These are phyloP conservation scores for Limonius californicus DNA, from an alignment of 1,140 invertebrate genomes.

Conservation along the genomic window DNA sequence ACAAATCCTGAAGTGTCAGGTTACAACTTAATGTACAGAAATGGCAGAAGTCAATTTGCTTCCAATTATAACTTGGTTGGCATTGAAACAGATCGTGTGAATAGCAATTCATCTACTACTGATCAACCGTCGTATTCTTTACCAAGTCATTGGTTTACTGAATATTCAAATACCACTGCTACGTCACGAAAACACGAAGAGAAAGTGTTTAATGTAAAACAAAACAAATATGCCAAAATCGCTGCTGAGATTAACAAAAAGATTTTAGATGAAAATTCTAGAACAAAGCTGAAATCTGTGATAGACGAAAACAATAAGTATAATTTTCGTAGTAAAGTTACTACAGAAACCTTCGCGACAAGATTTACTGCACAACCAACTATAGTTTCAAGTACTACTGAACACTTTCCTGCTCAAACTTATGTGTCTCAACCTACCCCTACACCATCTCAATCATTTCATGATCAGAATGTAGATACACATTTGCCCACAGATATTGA, in stretches of 20 bases:
- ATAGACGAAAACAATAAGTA: too few species aligned
- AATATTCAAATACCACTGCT: constrained; percentile 20
- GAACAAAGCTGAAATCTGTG: too few species aligned
- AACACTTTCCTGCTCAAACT: too few species aligned
- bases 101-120: constrained; percentile 18
- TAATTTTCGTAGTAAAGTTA: too few species aligned
- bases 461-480: too few species aligned
- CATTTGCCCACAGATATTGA: too few species aligned
- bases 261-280: too few species aligned
- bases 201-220: not conserved
- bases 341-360: too few species aligned
- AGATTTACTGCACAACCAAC: too few species aligned
- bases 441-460: too few species aligned
- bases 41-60: constrained; percentile 18
- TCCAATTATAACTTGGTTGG: constrained; percentile 32
- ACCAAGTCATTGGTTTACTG: constrained; percentile 41
- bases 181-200: not conserved
- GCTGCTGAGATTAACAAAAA: not conserved
- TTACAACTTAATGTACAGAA: constrained; percentile 39
- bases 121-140: constrained; percentile 34
- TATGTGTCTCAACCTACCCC: too few species aligned
- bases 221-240: not conserved
- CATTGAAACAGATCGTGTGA: constrained; percentile 26
- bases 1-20: constrained; percentile 54
- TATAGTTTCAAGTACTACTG: too few species aligned